phyloP scores from a whole-genome alignment of 2,888 invertebrate species.

The Nomada ruficornis region DNA sequence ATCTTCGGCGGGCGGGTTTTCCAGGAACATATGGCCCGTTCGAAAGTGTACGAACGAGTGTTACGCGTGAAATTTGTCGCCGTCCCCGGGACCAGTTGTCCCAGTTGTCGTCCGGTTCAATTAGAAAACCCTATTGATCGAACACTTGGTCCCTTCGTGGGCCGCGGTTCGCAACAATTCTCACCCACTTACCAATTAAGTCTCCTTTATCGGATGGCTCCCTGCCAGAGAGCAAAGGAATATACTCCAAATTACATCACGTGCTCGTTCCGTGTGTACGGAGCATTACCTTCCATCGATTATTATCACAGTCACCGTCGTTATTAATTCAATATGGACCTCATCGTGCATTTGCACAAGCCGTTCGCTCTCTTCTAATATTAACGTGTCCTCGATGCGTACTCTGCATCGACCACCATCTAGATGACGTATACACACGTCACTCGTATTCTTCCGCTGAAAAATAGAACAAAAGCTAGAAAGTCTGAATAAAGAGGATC shows the following conservation, averaged over 20 bases:
- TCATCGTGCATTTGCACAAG: constrained; percentile 14
- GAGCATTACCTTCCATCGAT: constrained; percentile 46
- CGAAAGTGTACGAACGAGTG: constrained; percentile 51
- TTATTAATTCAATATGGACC: constrained; percentile 43
- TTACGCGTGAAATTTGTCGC: constrained; percentile 57
- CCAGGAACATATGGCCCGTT: constrained; percentile 63
- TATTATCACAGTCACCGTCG: constrained; percentile 20
- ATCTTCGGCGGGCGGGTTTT: constrained; percentile 61
- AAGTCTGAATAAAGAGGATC: too few relatives aligned
- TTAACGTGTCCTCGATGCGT: constrained; percentile 29
- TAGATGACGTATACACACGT: neutral
- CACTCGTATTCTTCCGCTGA: too few relatives aligned
- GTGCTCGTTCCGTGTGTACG: constrained; percentile 13
- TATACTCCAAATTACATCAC: constrained; percentile 47
- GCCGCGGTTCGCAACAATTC: constrained; percentile 58
- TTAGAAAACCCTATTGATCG: constrained; percentile 67
- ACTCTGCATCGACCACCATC: constrained; percentile 4
- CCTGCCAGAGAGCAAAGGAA: constrained; percentile 47
- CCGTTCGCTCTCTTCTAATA: constrained; percentile 19
- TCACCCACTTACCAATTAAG: constrained; percentile 69
- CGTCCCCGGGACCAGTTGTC: constrained; percentile 20
- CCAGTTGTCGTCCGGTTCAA: constrained; percentile 46
- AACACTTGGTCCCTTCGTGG: constrained; percentile 1
- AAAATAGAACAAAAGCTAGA: too few relatives aligned
- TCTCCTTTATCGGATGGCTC: constrained; percentile 60